Evolutionary conservation across 1,140 invertebrate genomes (phyloP).

Genomic region (Antheraea mylitta): DNA sequence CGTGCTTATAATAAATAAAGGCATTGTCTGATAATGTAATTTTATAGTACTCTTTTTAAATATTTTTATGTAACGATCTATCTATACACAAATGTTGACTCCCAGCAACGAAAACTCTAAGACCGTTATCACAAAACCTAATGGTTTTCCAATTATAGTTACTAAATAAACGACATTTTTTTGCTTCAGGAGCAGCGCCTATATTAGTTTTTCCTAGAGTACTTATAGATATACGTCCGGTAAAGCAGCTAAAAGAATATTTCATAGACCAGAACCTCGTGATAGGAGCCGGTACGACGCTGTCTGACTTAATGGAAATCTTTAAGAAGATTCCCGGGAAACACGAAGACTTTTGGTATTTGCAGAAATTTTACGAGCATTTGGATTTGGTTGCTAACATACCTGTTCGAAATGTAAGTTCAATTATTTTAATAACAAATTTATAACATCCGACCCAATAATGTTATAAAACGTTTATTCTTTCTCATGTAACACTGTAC

Average conservation of each 20-base stretch:
- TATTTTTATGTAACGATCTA: no score
- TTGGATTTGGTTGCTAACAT: slow-evolving; percentile 84
- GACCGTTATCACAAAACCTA: no score
- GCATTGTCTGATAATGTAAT: no score
- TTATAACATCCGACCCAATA: neutral
- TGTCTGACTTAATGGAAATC: slow-evolving; percentile 82
- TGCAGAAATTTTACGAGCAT: slow-evolving; percentile 80
- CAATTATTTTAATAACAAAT: neutral
- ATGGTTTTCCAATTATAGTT: neutral
- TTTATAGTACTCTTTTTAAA: no score
- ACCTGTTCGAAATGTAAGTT: slow-evolving; percentile 83
- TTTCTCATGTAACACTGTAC: no score
- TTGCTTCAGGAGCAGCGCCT: slow-evolving; percentile 47
- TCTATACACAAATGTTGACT: no score
- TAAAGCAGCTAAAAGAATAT: slow-evolving; percentile 80
- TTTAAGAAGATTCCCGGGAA: slow-evolving; percentile 61
- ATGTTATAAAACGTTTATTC: no score
- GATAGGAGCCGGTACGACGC: slow-evolving; percentile 82
- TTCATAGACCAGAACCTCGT: slow-evolving; percentile 81
- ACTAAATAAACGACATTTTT: neutral
- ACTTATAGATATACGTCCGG: slow-evolving; percentile 83
- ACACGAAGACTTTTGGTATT: slow-evolving; percentile 77
- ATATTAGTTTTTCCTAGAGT: slow-evolving; percentile 65
- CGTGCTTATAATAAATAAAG: no score
- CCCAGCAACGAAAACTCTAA: no score